Base-by-base conservation (phyloP, 2,888 invertebrate genomes). In the Nymphalis polychloros region DNA sequence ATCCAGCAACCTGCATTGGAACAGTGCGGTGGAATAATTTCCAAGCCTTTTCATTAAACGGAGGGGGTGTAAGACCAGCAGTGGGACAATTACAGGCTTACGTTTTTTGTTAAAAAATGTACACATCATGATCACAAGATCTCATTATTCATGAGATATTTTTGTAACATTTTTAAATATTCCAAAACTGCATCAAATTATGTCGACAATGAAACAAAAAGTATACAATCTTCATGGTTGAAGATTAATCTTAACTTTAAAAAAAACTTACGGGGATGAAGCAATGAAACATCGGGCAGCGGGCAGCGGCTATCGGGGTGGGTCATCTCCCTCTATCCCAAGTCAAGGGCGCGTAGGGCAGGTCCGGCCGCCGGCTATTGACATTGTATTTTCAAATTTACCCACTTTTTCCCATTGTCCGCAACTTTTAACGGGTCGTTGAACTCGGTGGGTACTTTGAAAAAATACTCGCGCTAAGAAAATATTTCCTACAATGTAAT, bases 311-410 rank as follows among this genome's bases (percentile, higher is more conserved):
- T 76, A 77, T 79, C 80, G 77, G 83, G 79, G 87, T 78, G 87
- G 90, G 90, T 90, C 90, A 90, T 88, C 88, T 88, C 89, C 86
- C 87, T 86, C 86, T 90, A 90, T 90, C 92, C 88, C 90, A 91
- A 92, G 89, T 89, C 91, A 92, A 90, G 92, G 92, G 90, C 91
- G 90, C 88, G 88, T 92, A 91, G 87, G 92, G 92, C 90, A 92
- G 92, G 92, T 92, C 87, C 89, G 83, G 85, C 91, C 89, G 89
- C 77, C 89, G 91, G 92, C 92, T 92, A 92, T 92, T 92, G 92
- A 92, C 92, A 90, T 92, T 90, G 86, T 88, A 87, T 92, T 90
- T 89, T 90, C 87, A 90, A 91, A 91, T 90, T 88, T 90, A 88
- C 91, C 90, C 87, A 90, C 90, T 89, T 89, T 88, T 84, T 70